Evolutionary conservation across 2,113 vertebrate genomes (phyloP).

Genomic region (Erythrolamprus reginae): DNA sequence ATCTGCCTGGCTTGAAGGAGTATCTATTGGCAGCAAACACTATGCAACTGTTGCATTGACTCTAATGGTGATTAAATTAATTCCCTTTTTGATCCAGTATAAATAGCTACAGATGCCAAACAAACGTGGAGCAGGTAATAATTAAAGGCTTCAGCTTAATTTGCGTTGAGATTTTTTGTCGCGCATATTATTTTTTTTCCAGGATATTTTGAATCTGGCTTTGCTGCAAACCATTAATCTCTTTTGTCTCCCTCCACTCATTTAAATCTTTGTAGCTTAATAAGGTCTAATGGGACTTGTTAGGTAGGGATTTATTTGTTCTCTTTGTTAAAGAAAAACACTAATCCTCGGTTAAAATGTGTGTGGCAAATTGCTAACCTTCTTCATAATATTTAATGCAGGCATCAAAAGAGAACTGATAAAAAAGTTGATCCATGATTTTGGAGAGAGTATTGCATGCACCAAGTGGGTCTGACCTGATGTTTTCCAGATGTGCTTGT

Average conservation of each 20-base stretch:
- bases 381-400: not conserved
- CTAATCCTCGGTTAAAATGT: not conserved
- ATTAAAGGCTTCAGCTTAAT: not conserved
- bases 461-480: not conserved
- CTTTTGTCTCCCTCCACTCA: not conserved
- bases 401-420: not conserved
- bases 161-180: not conserved
- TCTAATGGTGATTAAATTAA: not conserved
- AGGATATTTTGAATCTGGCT: slow-evolving; percentile 1
- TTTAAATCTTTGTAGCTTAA: slow-evolving; percentile 9
- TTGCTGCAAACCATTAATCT: not conserved
- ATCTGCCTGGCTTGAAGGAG: not conserved
- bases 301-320: not conserved
- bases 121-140: not conserved
- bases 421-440: not conserved
- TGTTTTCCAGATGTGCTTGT: not conserved
- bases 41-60: not conserved
- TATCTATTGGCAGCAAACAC: not conserved
- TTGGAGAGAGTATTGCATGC: not conserved
- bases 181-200: not conserved
- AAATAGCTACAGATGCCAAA: not conserved
- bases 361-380: not conserved
- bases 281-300: slow-evolving; percentile 8
- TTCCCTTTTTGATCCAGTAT: not conserved
- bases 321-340: not conserved